phyloP scores from a whole-genome alignment of 2,888 invertebrate genomes.

The Rhingia rostrata region DNA sequence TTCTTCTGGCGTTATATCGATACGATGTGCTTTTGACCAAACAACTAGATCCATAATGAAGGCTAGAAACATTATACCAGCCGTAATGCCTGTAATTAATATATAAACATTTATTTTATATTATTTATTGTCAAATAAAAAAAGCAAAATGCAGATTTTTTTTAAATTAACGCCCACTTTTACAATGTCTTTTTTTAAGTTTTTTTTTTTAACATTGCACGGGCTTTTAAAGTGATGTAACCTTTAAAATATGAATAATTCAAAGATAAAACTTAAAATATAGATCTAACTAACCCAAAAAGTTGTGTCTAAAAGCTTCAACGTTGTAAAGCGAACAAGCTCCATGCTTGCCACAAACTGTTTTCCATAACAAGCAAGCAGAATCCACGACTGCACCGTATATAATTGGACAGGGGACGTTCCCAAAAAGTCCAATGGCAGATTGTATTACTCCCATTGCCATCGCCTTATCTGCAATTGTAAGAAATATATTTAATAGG shows the following conservation, averaged over 20 bases:
- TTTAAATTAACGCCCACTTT: no score
- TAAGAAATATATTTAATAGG: constrained; percentile 16
- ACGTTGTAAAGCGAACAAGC: constrained; percentile 95
- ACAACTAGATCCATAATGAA: constrained; percentile 94
- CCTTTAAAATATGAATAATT: no score
- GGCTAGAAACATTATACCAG: constrained; percentile 92
- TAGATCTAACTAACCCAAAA: constrained; percentile 87
- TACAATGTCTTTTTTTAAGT: no score
- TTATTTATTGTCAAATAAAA: no score
- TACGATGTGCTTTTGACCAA: constrained; percentile 94
- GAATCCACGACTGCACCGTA: constrained; percentile 96
- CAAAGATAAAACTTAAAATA: background rate
- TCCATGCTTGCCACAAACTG: constrained; percentile 90
- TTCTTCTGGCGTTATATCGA: constrained; percentile 86
- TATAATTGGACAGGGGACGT: constrained; percentile 97
- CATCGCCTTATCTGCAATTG: constrained; percentile 93
- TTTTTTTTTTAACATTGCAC: no score
- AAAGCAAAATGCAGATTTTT: no score
- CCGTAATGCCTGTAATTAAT: constrained; percentile 89
- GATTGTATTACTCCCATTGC: constrained; percentile 96
- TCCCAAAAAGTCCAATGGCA: constrained; percentile 95
- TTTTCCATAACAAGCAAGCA: constrained; percentile 94
- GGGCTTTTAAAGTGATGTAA: no score
- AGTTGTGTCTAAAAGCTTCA: constrained; percentile 91
- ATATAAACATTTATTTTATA: no score